Evolutionary conservation across 2,888 invertebrate genomes (phyloP).

Genomic region (Papilio protenor): DNA sequence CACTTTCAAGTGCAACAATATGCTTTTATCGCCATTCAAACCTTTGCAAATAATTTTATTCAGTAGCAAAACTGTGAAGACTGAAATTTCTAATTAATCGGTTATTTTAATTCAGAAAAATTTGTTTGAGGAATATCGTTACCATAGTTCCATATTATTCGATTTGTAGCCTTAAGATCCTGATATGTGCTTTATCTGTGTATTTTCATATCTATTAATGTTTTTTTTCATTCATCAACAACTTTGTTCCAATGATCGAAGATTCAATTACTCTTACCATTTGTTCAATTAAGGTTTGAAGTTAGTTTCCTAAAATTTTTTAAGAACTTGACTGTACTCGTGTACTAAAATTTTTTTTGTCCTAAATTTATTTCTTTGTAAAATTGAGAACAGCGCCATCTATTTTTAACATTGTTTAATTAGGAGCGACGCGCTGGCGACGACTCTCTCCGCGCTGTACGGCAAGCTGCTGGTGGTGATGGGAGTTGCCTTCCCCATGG

Average conservation of each 20-base stretch:
- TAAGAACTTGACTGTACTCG: no score
- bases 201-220: not conserved
- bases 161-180: not conserved
- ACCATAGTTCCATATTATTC: not conserved
- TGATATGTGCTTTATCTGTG: not conserved
- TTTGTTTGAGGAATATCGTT: not conserved
- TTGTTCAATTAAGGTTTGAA: not conserved
- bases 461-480: constrained; percentile 96
- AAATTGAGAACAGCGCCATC: not conserved
- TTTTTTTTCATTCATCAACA: not conserved
- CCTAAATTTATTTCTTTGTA: not conserved
- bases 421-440: constrained; percentile 93
- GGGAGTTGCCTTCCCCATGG: constrained; percentile 98
- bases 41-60: constrained; percentile 4
- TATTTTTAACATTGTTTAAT: constrained; percentile 53
- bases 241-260: not conserved
- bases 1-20: constrained; percentile 38
- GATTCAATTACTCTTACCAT: not conserved
- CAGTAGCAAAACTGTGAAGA: not conserved
- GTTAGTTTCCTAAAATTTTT: no score
- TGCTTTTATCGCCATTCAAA: constrained; percentile 25
- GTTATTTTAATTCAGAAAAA: not conserved
- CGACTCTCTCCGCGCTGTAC: constrained; percentile 95
- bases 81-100: not conserved
- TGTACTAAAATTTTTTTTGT: not conserved